Conservation (phyloP, 2,888 invertebrate genomes). For the Gisinianus flammeolus region DNA sequence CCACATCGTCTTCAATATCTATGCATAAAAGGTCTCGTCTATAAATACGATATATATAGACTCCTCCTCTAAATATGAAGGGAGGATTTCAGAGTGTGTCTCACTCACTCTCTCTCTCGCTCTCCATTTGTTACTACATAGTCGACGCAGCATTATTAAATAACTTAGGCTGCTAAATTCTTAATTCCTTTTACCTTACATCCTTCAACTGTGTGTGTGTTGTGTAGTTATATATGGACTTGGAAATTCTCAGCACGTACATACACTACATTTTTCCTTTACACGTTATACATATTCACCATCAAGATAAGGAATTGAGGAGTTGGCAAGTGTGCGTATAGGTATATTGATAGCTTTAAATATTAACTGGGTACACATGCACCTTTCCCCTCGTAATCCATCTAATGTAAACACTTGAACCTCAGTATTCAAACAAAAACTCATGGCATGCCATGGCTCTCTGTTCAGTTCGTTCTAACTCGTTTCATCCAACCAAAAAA, state of each 20-base stretch:
- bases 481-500: too few relatives aligned
- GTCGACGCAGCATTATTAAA: background rate
- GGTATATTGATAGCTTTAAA: background rate
- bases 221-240: background rate
- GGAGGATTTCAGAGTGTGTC: too few relatives aligned
- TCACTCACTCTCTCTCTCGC: constrained; percentile 4
- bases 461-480: too few relatives aligned
- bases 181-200: background rate
- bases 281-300: too few relatives aligned
- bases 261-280: background rate
- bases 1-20: background rate
- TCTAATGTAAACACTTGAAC: constrained; percentile 11
- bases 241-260: background rate
- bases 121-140: background rate
- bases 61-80: too few relatives aligned
- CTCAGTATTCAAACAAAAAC: background rate
- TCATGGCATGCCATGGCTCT: background rate
- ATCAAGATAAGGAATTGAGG: too few relatives aligned
- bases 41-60: too few relatives aligned
- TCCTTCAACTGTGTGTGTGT: background rate
- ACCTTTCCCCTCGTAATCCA: constrained; percentile 7
- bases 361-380: constrained; percentile 17
- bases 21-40: too few relatives aligned
- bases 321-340: too few relatives aligned
- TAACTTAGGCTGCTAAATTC: background rate